Evolutionary conservation across 2,888 invertebrate genomes (phyloP).

Genomic region (Ischnura elegans): DNA sequence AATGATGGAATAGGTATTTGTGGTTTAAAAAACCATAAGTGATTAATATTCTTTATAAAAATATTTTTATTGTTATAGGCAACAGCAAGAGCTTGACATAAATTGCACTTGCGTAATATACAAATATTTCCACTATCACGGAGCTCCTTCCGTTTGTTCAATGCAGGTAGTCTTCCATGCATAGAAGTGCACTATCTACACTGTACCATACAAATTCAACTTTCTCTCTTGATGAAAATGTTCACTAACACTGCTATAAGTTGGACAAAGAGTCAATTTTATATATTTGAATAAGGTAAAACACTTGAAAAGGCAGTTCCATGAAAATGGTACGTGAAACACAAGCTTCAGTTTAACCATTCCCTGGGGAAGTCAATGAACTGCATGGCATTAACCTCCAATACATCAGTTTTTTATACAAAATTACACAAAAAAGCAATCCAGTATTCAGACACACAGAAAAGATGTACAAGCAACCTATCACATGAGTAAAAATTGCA

Average conservation of each 20-base stretch:
- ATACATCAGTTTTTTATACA: background rate
- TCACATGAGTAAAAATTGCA: slow-evolving; percentile 31
- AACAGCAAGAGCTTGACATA: slow-evolving; percentile 63
- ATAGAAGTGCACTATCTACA: slow-evolving; percentile 47
- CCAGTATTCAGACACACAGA: background rate
- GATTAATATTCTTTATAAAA: slow-evolving; percentile 39
- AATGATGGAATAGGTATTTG: too few species aligned
- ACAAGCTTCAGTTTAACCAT: slow-evolving; percentile 30
- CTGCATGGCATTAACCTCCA: background rate
- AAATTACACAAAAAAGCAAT: background rate
- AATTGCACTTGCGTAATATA: slow-evolving; percentile 61
- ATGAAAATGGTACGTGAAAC: slow-evolving; percentile 22
- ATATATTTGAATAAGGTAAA: background rate
- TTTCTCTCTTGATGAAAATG: background rate
- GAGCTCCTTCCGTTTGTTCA: slow-evolving; percentile 53
- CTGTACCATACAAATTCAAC: slow-evolving; percentile 38
- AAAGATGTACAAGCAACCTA: slow-evolving; percentile 30
- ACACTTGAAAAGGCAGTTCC: slow-evolving; percentile 56
- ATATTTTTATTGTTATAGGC: slow-evolving; percentile 64
- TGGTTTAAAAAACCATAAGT: too few species aligned
- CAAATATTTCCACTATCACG: slow-evolving; percentile 54
- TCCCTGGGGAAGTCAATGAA: slow-evolving; percentile 26
- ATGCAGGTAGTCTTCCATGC: slow-evolving; percentile 47
- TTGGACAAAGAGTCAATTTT: slow-evolving; percentile 48
- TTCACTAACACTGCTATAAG: slow-evolving; percentile 27